Evolutionary conservation across 2,888 invertebrate genomes (phyloP).

Genomic region (Chromoteleia sp.): DNA sequence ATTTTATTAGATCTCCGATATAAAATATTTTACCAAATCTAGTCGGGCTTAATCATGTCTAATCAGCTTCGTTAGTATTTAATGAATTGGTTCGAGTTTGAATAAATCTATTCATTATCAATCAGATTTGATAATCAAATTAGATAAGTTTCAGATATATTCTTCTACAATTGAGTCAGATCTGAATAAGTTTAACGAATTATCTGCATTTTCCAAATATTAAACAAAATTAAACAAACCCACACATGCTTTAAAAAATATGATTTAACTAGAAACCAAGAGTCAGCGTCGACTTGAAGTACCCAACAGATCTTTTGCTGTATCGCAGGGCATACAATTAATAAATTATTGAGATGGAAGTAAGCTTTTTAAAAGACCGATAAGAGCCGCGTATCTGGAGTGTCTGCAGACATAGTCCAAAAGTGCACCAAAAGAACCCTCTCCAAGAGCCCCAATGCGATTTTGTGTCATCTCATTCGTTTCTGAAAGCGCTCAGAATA

Average conservation of each 20-base stretch:
- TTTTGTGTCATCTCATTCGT: constrained; percentile 37
- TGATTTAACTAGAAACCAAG: constrained; percentile 13
- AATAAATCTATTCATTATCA: too few relatives aligned
- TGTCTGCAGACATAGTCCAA: constrained; percentile 55
- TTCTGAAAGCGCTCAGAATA: constrained; percentile 7
- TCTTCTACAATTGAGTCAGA: too few relatives aligned
- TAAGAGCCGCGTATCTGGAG: constrained; percentile 68
- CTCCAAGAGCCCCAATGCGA: constrained; percentile 17
- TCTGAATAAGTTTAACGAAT: neutral
- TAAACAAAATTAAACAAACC: too few relatives aligned
- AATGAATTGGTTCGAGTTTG: too few relatives aligned
- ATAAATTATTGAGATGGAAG: constrained; percentile 72
- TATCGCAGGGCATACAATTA: constrained; percentile 71
- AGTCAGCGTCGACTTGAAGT: constrained; percentile 11
- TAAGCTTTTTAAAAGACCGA: constrained; percentile 60
- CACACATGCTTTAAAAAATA: neutral
- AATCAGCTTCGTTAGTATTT: too few relatives aligned
- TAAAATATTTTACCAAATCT: too few relatives aligned
- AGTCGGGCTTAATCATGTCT: too few relatives aligned
- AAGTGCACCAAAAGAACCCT: constrained; percentile 24
- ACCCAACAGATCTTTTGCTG: constrained; percentile 10
- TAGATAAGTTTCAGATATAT: too few relatives aligned
- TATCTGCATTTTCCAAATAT: neutral
- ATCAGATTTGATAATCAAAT: too few relatives aligned
- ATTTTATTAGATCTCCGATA: too few relatives aligned